Evolutionary conservation across 2,888 invertebrate genomes (phyloP), one percentile per base, ranked within the genome.

Genomic region (Bimastos eiseni): DNA sequence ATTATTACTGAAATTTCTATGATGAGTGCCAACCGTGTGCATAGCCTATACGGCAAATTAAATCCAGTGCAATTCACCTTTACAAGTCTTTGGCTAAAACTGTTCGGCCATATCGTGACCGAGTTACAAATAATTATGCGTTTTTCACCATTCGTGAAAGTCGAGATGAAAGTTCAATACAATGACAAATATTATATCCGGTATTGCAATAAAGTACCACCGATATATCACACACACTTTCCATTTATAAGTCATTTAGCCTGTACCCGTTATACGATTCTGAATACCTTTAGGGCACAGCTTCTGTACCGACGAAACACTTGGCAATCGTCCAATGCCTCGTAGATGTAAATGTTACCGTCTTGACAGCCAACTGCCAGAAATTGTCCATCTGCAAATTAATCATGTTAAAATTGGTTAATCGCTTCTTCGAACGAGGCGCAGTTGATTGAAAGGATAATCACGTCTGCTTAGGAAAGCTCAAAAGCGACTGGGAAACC

Each of bases 281-380:
- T 70, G 0, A 70, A 70, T 70, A 94, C 95, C 93, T 93, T 93
- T 24, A 94, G 92, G 11, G 93, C 90, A 37, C 92, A 92, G 17
- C 91, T 91, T 91, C 93, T 91, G 92, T 93, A 90, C 91, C 93
- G 93, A 90, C 93, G 97, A 95, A 98, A 98, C 0, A 97, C 97
- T 94, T 97, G 98, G 4, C 98, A 98, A 94, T 98, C 97, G 89
- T 98, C 96, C 24, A 97, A 97, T 8, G 98, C 97, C 90, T 97
- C 96, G 96, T 97, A 98, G 90, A 97, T 95, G 94, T 97, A 97
- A 88, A 97, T 96, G 93, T 97, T 97, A 70, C 98, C 98, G 94
- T 98, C 98, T 95, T 98, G 98, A 0, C 97, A 97, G 3, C 98
- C 98, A 94, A 98, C 97, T 11, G 98, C 98, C 91, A 98, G 96